phyloP scores from a whole-genome alignment of 2,113 vertebrate genomes.

The Halichoerus grypus region DNA sequence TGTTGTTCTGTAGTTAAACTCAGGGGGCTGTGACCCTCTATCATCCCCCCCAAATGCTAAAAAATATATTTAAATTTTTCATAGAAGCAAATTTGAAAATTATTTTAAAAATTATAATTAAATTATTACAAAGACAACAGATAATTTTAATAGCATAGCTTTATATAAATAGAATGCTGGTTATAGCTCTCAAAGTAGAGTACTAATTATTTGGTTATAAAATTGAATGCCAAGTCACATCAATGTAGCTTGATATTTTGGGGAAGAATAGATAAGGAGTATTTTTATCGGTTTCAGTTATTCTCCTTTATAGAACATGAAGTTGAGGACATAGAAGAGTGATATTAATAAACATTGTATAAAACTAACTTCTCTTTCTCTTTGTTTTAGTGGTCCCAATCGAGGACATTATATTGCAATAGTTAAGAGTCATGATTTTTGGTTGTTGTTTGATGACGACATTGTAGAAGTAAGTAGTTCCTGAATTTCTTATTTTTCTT shows the following conservation, averaged over 20 bases:
- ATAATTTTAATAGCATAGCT: background rate
- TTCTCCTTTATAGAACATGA: background rate
- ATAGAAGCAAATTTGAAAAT: slow-evolving; percentile 18
- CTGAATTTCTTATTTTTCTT: slow-evolving; percentile 20
- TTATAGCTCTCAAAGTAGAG: background rate
- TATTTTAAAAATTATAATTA: background rate
- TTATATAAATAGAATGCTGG: background rate
- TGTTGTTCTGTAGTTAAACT: background rate
- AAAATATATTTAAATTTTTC: background rate
- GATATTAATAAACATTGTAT: background rate
- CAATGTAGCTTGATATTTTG: background rate
- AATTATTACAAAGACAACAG: background rate
- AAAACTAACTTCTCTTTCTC: slow-evolving; percentile 58
- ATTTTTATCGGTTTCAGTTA: slow-evolving; percentile 12
- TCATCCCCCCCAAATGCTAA: background rate
- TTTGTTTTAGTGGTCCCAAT: slow-evolving; percentile 90
- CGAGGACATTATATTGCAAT: slow-evolving; percentile 94
- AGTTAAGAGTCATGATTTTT: slow-evolving; percentile 94
- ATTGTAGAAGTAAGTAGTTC: slow-evolving; percentile 91
- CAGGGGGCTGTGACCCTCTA: background rate
- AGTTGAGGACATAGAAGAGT: background rate
- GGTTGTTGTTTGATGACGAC: slow-evolving; percentile 93
- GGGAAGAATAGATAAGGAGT: background rate
- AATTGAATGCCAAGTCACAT: background rate
- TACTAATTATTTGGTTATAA: slow-evolving; percentile 37